A percentile compares a stretch with the other conserved stretches of the same genome.
These are phyloP conservation scores for Silurus asotus DNA, from an alignment of 2,113 vertebrate genomes.

Conservation along the genomic window DNA sequence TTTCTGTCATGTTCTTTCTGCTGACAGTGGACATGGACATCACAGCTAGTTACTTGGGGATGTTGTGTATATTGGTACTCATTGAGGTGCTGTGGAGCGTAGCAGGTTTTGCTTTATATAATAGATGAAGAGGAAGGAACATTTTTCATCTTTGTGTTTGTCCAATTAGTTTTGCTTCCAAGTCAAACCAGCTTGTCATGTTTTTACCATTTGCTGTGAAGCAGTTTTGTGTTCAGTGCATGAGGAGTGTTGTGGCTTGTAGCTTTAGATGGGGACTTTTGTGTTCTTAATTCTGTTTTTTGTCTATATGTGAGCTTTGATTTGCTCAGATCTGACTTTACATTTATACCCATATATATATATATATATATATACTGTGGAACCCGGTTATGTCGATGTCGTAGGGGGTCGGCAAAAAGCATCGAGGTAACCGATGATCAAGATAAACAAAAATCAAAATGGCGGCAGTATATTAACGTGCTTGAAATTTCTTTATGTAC, in stretches of 20 bases:
- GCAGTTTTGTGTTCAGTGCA: not conserved
- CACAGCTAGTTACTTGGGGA: not conserved
- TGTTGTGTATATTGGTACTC: not conserved
- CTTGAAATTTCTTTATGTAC: too few relatives aligned
- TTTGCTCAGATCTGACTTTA: too few relatives aligned
- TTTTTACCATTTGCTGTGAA: not conserved
- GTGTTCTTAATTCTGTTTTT: not conserved
- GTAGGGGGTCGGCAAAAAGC: too few relatives aligned
- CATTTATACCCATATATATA: too few relatives aligned
- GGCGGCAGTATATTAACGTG: too few relatives aligned
- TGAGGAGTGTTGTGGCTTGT: not conserved
- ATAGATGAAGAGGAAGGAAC: not conserved
- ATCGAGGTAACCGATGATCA: too few relatives aligned
- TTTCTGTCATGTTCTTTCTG: not conserved
- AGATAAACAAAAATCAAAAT: too few relatives aligned
- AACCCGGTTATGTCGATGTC: too few relatives aligned
- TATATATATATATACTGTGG: too few relatives aligned
- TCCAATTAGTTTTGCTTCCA: not conserved
- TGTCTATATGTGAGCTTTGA: not conserved
- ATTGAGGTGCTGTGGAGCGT: not conserved
- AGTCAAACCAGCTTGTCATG: not conserved
- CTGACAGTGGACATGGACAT: not conserved
- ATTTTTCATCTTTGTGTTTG: conserved; percentile 2
- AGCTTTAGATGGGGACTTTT: not conserved
- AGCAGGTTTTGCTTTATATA: not conserved